Evolutionary conservation across 2,888 invertebrate genomes (phyloP).

Genomic region (Erebia palarica): DNA sequence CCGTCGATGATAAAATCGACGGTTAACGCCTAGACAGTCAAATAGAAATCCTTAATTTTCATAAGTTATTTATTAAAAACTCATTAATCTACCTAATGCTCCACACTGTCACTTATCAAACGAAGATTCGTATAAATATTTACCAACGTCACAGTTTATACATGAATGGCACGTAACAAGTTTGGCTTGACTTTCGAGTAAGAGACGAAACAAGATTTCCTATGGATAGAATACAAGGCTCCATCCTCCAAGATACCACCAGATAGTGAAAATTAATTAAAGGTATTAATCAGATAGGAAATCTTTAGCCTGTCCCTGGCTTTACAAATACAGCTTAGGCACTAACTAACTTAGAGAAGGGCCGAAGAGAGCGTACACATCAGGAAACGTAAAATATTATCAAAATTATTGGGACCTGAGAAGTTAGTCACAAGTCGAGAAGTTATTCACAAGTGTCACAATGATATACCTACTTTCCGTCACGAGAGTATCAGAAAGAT

Average conservation of each 20-base stretch:
- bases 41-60: conserved; percentile 24
- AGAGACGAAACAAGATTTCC: conserved; percentile 11
- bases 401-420: too few species aligned
- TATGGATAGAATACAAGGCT: background rate
- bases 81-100: conserved; percentile 56
- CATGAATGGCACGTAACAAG: conserved; percentile 30
- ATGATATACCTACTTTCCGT: too few species aligned
- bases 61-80: conserved; percentile 65
- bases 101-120: conserved; percentile 51
- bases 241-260: background rate
- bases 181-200: conserved; percentile 27
- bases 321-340: conserved; percentile 31
- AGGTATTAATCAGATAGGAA: conserved; percentile 4
- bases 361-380: conserved; percentile 14
- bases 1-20: too few species aligned
- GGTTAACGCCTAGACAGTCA: background rate
- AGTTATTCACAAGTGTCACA: too few species aligned
- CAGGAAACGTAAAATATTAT: background rate
- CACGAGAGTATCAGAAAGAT: too few species aligned
- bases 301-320: background rate
- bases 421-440: too few species aligned
- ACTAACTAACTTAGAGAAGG: conserved; percentile 23
- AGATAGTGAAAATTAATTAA: background rate
- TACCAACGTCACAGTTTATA: conserved; percentile 27
- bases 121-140: conserved; percentile 42